Percentiles rank a stretch among this genome's conserved stretches.
Evolutionary conservation across 1,140 invertebrate species (phyloP).

Genomic region (Oryzaephilus surinamensis): DNA sequence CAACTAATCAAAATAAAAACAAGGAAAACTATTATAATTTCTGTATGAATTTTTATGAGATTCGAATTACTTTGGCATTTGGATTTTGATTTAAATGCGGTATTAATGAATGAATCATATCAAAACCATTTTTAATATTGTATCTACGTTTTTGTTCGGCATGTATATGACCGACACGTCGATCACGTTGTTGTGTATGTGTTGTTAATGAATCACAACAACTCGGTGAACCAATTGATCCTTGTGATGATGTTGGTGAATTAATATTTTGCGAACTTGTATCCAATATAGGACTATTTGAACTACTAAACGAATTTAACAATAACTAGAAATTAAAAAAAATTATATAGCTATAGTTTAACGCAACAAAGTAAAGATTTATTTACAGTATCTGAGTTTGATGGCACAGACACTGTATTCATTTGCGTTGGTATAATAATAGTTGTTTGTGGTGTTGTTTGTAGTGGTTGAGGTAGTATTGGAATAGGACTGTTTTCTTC

Average conservation of each 20-base stretch:
- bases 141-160: slow-evolving; percentile 96
- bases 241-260: slow-evolving; percentile 33
- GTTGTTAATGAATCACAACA: too few species aligned
- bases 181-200: slow-evolving; percentile 39
- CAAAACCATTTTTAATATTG: slow-evolving; percentile 97
- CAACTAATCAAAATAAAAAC: slow-evolving; percentile 45
- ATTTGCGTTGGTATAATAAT: slow-evolving; percentile 38
- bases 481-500: slow-evolving; percentile 24
- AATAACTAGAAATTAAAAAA: slow-evolving; percentile 26
- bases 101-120: slow-evolving; percentile 86
- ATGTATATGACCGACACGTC: slow-evolving; percentile 82
- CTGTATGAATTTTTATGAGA: not conserved
- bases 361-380: slow-evolving; percentile 6
- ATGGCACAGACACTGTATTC: slow-evolving; percentile 29
- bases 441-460: slow-evolving; percentile 20
- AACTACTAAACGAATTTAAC: slow-evolving; percentile 25
- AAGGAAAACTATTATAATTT: slow-evolving; percentile 3
- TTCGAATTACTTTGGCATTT: slow-evolving; percentile 69
- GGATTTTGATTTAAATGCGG: slow-evolving; percentile 85
- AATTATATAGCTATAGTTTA: slow-evolving; percentile 3
- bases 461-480: slow-evolving; percentile 22
- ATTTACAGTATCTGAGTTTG: slow-evolving; percentile 11
- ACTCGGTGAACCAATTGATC: slow-evolving; percentile 39
- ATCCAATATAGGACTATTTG: slow-evolving; percentile 27
- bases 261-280: slow-evolving; percentile 22